These are phyloP conservation scores for Globodera ellingtonae DNA, from an alignment of 1,140 invertebrate species.

Conservation along the genomic window DNA sequence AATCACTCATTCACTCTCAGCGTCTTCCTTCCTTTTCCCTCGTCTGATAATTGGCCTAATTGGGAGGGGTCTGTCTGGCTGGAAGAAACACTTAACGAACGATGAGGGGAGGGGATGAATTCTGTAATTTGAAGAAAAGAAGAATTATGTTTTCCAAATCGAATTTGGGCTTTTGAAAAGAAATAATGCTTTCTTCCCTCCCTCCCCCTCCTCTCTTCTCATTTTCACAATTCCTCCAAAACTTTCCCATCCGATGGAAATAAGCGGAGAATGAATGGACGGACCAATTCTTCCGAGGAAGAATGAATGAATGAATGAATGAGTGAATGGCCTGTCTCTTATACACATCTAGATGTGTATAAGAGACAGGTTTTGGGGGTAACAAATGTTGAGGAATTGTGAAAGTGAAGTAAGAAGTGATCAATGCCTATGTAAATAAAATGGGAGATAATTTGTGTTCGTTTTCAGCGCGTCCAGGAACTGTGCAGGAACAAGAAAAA, in stretches of 20 bases:
- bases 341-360: no score
- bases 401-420: background rate
- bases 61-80: background rate
- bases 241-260: background rate
- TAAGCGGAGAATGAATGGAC: slow-evolving; percentile 1
- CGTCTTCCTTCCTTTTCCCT: background rate
- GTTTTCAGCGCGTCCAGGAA: slow-evolving; percentile 51
- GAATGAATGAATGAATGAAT: background rate
- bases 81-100: background rate
- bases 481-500: slow-evolving; percentile 53
- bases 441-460: background rate
- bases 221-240: background rate
- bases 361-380: background rate
- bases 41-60: slow-evolving; percentile 2
- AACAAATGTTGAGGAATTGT: slow-evolving; percentile 3
- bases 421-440: background rate
- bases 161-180: background rate
- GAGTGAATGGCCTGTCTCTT: background rate
- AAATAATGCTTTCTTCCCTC: background rate
- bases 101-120: background rate
- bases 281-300: background rate
- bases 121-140: no score
- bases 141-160: no score
- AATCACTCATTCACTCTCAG: background rate
- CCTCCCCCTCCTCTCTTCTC: background rate